Evolutionary conservation across 1,140 invertebrate species (phyloP), one percentile per base, ranked within the genome.

Genomic region (Ladona fulva): DNA sequence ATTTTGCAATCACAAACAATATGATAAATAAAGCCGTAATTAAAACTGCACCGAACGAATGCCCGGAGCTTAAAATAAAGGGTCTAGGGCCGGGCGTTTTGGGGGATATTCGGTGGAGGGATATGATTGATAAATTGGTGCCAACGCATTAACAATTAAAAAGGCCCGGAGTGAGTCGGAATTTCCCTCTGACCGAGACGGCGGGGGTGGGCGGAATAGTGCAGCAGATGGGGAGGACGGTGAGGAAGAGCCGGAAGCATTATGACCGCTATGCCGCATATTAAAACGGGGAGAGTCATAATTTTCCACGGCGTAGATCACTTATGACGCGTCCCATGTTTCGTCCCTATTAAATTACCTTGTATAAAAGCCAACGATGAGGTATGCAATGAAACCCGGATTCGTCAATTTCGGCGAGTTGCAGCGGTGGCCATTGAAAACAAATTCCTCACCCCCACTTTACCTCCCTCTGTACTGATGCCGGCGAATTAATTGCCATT

Each of bases 321-420:
- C 52, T 66, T 66, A 66, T 66, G 52, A 66, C 52, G 52, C 52
- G 52, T 66, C 52, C 52, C 52, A 66, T 66, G 52, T 12, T 66
- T 66, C n/a, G 3, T 16, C 14, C 52, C 52, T 22, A 66, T 66
- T 66, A 66, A 66, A 66, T 66, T 66, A 66, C 52, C 52, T 66
- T 66, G 52, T 66, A 66, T 66, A 66, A 66, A 66, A 66, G 52
- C 52, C 52, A 66, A 66, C 52, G 52, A 66, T 66, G 52, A 66
- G 52, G 52, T 66, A 66, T 66, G 52, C 52, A 66, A 66, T 66
- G 52, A 66, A 66, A 19, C 52, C 52, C 52, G 52, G 52, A 66
- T 66, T 22, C 52, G 52, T 66, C 52, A 66, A 66, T 66, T 66
- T 66, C 52, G 52, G 52, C 1, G 3, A 19, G 52, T 66, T 66